A percentile compares a stretch with the other conserved stretches of the same genome.
phyloP scores from a whole-genome alignment of 2,888 invertebrate species.

The Lasius fuliginosus region DNA sequence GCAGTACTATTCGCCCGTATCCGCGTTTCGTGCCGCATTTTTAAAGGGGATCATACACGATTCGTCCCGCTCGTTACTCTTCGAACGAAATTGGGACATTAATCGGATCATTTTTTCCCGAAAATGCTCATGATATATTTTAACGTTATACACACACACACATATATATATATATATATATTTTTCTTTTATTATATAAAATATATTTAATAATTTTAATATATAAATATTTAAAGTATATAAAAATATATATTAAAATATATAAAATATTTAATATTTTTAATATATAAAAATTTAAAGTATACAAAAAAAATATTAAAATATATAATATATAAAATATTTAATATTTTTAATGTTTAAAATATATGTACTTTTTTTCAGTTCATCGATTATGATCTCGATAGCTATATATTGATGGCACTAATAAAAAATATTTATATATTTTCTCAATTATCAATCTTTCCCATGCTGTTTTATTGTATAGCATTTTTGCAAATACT shows the following conservation, averaged over 20 bases:
- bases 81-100: not conserved
- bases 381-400: not conserved
- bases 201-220: too few relatives aligned
- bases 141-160: not conserved
- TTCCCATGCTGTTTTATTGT: not conserved
- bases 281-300: too few relatives aligned
- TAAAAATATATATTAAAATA: too few relatives aligned
- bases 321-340: too few relatives aligned
- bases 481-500: not conserved
- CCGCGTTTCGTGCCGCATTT: slow-evolving; percentile 38
- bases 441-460: not conserved
- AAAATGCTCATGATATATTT: not conserved
- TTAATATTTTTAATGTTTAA: too few relatives aligned
- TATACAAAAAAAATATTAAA: too few relatives aligned
- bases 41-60: slow-evolving; percentile 47
- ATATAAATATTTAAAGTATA: too few relatives aligned
- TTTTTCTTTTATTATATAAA: too few relatives aligned
- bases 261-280: too few relatives aligned
- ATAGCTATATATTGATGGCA: not conserved
- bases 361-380: not conserved
- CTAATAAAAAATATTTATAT: not conserved
- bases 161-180: too few relatives aligned
- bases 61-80: not conserved
- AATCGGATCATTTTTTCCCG: not conserved
- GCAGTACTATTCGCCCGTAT: slow-evolving; percentile 5